These are phyloP conservation scores for Scaptodrosophila lebanonensis DNA, from an alignment of 1,140 invertebrate species.

Conservation along the genomic window DNA sequence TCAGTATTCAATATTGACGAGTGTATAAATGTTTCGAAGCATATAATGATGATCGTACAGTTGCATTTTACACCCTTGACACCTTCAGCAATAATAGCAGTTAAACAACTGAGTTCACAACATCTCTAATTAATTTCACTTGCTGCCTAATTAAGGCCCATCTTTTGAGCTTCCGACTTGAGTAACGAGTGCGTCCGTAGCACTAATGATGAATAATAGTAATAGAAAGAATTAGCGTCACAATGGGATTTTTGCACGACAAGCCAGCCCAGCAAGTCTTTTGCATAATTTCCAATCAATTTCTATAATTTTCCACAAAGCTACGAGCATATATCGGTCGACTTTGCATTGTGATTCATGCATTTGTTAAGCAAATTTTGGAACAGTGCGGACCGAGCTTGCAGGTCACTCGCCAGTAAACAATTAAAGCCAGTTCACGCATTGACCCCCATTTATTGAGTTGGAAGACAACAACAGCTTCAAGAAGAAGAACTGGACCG, in stretches of 20 bases:
- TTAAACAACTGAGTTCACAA: slow-evolving; percentile 16
- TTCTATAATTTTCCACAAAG: slow-evolving; percentile 7
- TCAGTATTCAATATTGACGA: no score
- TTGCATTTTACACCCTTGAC: slow-evolving; percentile 15
- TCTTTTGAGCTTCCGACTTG: background rate
- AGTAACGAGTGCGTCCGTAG: background rate
- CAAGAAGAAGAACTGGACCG: background rate
- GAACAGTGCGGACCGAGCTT: slow-evolving; percentile 2
- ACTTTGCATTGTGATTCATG: slow-evolving; percentile 25
- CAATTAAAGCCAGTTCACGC: slow-evolving; percentile 65
- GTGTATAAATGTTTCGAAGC: no score
- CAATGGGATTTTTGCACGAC: slow-evolving; percentile 48
- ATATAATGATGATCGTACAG: no score
- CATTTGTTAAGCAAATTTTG: slow-evolving; percentile 19
- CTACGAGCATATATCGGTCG: no score
- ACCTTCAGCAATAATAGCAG: background rate
- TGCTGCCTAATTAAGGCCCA: slow-evolving; percentile 17
- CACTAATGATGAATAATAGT: background rate
- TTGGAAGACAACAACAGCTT: slow-evolving; percentile 12
- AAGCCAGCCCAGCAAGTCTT: slow-evolving; percentile 36
- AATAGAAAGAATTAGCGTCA: slow-evolving; percentile 6
- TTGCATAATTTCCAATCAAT: slow-evolving; percentile 60
- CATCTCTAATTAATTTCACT: slow-evolving; percentile 16
- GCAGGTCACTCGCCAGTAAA: background rate
- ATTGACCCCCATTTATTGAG: slow-evolving; percentile 62